Conservation (phyloP, 2,797 vertebrate species). For the Chelonia mydas region DNA sequence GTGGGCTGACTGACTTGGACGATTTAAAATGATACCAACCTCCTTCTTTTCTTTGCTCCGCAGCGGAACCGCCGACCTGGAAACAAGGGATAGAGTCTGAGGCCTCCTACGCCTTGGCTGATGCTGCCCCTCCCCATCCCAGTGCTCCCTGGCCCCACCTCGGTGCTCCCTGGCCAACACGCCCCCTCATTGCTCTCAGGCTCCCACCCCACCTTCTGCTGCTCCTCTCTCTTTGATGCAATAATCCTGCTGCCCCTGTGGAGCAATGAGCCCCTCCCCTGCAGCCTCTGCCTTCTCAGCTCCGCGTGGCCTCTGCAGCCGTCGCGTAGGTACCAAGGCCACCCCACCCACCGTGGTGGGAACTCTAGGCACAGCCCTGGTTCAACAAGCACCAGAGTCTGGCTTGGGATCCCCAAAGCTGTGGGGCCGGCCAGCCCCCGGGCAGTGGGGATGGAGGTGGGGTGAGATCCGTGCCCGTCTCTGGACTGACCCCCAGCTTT, state of each 20-base stretch:
- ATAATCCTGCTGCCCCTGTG: background rate
- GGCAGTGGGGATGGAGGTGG: background rate
- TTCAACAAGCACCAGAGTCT: too few species aligned
- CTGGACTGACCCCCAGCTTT: background rate
- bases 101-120: background rate
- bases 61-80: slow-evolving; percentile 65
- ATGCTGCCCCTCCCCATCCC: background rate
- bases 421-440: background rate
- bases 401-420: background rate
- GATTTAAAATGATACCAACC: slow-evolving; percentile 20
- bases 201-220: background rate
- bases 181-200: background rate
- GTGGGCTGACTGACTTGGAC: background rate
- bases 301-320: background rate
- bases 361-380: background rate
- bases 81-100: background rate
- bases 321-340: background rate
- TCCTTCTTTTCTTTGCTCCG: slow-evolving; percentile 20
- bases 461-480: background rate
- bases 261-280: background rate
- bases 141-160: background rate
- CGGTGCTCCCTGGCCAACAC: too few species aligned
- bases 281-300: background rate
- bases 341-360: too few species aligned
- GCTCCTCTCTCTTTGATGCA: background rate